Evolutionary conservation across 2,797 vertebrate species (phyloP).

Genomic region (Pangasius larnaudii): DNA sequence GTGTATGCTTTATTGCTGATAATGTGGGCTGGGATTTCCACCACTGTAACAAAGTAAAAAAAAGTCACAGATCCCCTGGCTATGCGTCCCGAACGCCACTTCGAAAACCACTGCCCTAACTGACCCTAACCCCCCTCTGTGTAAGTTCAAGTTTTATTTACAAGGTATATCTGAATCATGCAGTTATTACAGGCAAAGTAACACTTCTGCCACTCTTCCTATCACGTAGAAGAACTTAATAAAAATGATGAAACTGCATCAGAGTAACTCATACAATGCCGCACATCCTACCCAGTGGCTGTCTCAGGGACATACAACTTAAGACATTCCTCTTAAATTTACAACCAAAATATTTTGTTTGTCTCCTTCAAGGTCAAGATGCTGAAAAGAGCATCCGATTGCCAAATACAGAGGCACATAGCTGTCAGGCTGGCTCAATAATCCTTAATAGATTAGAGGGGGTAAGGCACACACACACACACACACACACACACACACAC

Average conservation of each 20-base stretch:
- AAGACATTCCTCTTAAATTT: not conserved
- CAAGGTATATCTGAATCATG: too few species aligned
- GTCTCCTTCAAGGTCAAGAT: constrained; percentile 15
- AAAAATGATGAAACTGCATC: not conserved
- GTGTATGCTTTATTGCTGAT: too few species aligned
- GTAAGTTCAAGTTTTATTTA: not conserved
- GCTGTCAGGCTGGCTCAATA: constrained; percentile 18
- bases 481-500: not conserved
- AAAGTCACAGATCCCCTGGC: not conserved
- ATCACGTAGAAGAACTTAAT: not conserved
- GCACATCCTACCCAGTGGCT: not conserved
- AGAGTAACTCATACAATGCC: not conserved
- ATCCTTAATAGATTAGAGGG: not conserved
- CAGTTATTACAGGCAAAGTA: too few species aligned
- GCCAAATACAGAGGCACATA: not conserved
- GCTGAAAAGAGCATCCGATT: not conserved
- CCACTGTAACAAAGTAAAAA: too few species aligned
- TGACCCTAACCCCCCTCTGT: not conserved
- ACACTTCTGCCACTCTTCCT: not conserved
- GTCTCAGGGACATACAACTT: not conserved
- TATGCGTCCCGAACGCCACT: not conserved
- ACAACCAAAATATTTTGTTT: not conserved
- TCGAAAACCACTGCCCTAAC: not conserved
- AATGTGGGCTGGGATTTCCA: not conserved
- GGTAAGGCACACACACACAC: not conserved